phyloP scores from a whole-genome alignment of 1,140 invertebrate species.

The Drosophila sulfurigaster region DNA sequence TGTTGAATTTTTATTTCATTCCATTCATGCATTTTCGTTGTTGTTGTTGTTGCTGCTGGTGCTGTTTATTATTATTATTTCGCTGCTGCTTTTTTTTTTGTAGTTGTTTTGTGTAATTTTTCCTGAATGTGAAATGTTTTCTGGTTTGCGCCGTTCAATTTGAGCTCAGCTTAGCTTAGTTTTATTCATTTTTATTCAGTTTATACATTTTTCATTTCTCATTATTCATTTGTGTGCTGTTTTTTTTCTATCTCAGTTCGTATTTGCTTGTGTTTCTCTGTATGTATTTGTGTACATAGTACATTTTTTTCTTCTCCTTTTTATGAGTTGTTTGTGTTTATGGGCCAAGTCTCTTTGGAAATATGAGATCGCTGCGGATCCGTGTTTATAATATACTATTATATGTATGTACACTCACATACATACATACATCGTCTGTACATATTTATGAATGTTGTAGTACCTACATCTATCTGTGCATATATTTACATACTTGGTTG shows the following conservation, averaged over 20 bases:
- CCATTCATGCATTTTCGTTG: conserved; percentile 50
- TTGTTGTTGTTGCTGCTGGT: conserved; percentile 25
- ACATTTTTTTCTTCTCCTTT: conserved; percentile 35
- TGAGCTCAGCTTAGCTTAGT: conserved; percentile 31
- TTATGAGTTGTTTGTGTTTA: conserved; percentile 21
- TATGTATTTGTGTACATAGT: conserved; percentile 12
- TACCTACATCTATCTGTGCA: conserved; percentile 5
- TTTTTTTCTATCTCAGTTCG: conserved; percentile 31
- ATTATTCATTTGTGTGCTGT: conserved; percentile 39
- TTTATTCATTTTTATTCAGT: conserved; percentile 41
- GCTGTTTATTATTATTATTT: conserved; percentile 19
- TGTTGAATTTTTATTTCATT: conserved; percentile 39
- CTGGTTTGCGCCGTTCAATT: conserved; percentile 45
- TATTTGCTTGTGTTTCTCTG: conserved; percentile 43
- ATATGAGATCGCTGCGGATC: conserved; percentile 36
- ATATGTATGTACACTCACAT: conserved; percentile 11
- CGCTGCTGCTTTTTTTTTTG: conserved; percentile 50
- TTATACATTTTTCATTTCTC: conserved; percentile 43
- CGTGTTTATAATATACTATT: conserved; percentile 26
- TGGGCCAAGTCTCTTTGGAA: conserved; percentile 41
- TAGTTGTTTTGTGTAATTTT: conserved; percentile 59
- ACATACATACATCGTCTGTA: conserved; percentile 5
- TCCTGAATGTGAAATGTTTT: conserved; percentile 52
- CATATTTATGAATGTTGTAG: conserved; percentile 1
- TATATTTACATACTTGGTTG: conserved; percentile 21